Percentiles rank a stretch among this genome's conserved stretches.
phyloP scores from a whole-genome alignment of 2,113 vertebrate genomes.

The Paralichthys olivaceus region DNA sequence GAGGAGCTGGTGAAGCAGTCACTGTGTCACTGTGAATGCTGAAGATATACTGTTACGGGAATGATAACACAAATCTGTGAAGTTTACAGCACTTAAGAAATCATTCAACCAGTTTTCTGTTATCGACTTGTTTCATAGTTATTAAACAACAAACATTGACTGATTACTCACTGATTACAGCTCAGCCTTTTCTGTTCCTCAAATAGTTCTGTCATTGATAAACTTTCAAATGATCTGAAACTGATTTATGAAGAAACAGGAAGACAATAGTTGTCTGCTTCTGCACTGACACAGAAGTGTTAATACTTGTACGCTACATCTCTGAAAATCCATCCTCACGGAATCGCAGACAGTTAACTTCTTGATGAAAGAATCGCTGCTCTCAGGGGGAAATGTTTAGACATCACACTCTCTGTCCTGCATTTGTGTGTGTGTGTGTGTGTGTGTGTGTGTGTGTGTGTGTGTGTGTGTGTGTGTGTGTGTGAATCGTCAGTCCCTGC shows the following conservation, averaged over 20 bases:
- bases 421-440: conserved; percentile 15
- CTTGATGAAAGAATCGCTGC: conserved; percentile 26
- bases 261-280: not conserved
- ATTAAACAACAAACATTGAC: conserved; percentile 1
- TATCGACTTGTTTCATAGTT: not conserved
- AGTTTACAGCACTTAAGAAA: conserved; percentile 6
- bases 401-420: conserved; percentile 24
- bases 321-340: not conserved
- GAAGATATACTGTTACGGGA: not conserved
- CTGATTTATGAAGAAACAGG: conserved; percentile 19
- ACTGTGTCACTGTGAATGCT: conserved; percentile 16
- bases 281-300: no score
- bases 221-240: conserved; percentile 11
- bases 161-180: conserved; percentile 12
- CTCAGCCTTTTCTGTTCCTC: conserved; percentile 1
- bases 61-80: conserved; percentile 8
- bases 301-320: not conserved
- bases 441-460: conserved; percentile 1
- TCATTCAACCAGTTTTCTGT: not conserved
- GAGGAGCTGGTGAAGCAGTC: conserved; percentile 19
- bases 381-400: conserved; percentile 34
- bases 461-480: not conserved
- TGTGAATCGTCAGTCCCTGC: conserved; percentile 59
- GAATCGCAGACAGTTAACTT: conserved; percentile 10
- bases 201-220: conserved; percentile 19